These are phyloP conservation scores for Phortica magna DNA, from an alignment of 2,888 invertebrate genomes.

Conservation along the genomic window DNA sequence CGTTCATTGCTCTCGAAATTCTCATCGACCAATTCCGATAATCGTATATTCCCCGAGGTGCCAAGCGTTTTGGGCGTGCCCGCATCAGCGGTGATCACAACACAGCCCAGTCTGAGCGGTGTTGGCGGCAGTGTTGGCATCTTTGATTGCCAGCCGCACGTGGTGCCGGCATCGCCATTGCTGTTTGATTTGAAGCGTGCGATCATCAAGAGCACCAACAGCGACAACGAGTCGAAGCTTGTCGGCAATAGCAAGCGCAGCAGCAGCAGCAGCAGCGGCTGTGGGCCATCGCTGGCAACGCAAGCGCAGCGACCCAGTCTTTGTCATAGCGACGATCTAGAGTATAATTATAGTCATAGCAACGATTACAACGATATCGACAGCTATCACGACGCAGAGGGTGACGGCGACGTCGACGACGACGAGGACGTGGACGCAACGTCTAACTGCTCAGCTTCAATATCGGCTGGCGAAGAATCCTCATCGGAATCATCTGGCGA, in stretches of 20 bases:
- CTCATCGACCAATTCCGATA: slow-evolving; percentile 70
- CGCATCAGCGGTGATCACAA: slow-evolving; percentile 64
- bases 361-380: slow-evolving; percentile 26
- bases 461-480: slow-evolving; percentile 26
- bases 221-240: slow-evolving; percentile 11
- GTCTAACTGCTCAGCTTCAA: not conserved
- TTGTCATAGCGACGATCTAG: not conserved
- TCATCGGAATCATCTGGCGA: slow-evolving; percentile 34
- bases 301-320: slow-evolving; percentile 38
- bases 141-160: slow-evolving; percentile 66
- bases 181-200: slow-evolving; percentile 72
- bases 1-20: slow-evolving; percentile 74
- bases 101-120: slow-evolving; percentile 59
- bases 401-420: slow-evolving; percentile 30
- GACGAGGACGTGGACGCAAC: slow-evolving; percentile 20
- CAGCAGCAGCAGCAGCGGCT: slow-evolving; percentile 30
- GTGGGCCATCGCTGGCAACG: slow-evolving; percentile 22
- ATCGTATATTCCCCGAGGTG: slow-evolving; percentile 73
- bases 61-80: slow-evolving; percentile 61
- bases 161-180: slow-evolving; percentile 60
- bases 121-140: slow-evolving; percentile 50
- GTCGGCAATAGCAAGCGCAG: not conserved
- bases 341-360: not conserved
- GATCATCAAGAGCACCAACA: slow-evolving; percentile 60
- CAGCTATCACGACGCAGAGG: slow-evolving; percentile 34